Conservation (phyloP, 2,113 vertebrate species). For the Notarius quadriscutis region DNA sequence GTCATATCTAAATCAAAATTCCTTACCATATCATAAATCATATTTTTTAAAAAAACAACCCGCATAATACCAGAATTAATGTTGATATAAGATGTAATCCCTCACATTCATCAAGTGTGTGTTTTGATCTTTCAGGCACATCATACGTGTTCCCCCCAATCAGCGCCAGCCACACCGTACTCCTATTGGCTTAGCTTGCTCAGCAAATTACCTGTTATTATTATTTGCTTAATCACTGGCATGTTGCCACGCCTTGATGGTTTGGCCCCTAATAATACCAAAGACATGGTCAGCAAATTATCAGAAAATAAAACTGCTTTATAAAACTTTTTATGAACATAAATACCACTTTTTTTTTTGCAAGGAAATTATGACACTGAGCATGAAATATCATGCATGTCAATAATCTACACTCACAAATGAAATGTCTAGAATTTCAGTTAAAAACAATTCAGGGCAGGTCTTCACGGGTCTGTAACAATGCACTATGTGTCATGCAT, state of each 20-base stretch:
- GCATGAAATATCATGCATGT: background rate
- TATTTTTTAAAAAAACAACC: background rate
- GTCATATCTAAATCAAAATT: background rate
- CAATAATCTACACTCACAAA: background rate
- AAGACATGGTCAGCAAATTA: background rate
- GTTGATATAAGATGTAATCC: slow-evolving; percentile 26
- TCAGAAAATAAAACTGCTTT: background rate
- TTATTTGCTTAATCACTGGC: background rate
- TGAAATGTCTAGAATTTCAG: background rate
- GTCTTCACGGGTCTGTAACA: background rate
- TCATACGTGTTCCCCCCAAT: slow-evolving; percentile 84
- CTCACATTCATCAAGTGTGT: slow-evolving; percentile 89
- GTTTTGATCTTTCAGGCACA: slow-evolving; percentile 98
- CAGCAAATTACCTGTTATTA: slow-evolving; percentile 24
- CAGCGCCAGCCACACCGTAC: slow-evolving; percentile 76
- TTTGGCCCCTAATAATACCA: background rate
- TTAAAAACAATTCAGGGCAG: background rate
- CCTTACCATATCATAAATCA: background rate
- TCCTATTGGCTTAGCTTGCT: slow-evolving; percentile 52
- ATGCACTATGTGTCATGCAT: background rate
- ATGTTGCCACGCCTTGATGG: background rate
- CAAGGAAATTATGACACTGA: background rate
- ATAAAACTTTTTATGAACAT: background rate
- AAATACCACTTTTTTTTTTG: background rate
- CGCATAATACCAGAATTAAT: background rate